phyloP scores from a whole-genome alignment of 2,797 vertebrate genomes.

The Champsocephalus gunnari region DNA sequence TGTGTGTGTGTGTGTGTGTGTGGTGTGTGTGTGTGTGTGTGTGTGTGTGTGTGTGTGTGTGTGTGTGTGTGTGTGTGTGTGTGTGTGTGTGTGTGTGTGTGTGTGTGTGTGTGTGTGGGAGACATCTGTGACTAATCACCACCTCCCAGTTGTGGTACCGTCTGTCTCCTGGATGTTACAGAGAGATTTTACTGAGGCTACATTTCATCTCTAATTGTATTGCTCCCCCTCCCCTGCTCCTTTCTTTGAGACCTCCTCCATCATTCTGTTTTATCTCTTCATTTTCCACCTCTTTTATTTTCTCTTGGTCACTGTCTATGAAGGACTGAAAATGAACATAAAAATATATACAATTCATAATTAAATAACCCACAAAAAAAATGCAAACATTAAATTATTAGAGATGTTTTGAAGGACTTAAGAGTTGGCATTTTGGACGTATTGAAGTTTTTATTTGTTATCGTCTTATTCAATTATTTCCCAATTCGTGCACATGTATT shows the following conservation, averaged over 20 bases:
- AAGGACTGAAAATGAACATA: no score
- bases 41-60: no score
- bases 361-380: no score
- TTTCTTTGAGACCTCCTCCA: background rate
- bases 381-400: no score
- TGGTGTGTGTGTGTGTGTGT: no score
- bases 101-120: slow-evolving; percentile 26
- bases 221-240: background rate
- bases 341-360: no score
- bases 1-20: no score
- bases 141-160: slow-evolving; percentile 23
- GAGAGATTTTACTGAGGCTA: background rate
- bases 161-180: slow-evolving; percentile 25
- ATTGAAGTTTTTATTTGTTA: background rate
- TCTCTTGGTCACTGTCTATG: background rate
- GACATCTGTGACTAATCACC: slow-evolving; percentile 67
- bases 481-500: no score
- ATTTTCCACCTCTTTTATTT: background rate
- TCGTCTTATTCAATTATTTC: background rate
- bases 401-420: no score
- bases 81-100: no score
- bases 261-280: background rate
- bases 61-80: no score
- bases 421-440: no score
- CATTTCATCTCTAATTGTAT: slow-evolving; percentile 37